Evolutionary conservation across 1,140 invertebrate genomes (phyloP).

Genomic region (Anoplolepis gracilipes): DNA sequence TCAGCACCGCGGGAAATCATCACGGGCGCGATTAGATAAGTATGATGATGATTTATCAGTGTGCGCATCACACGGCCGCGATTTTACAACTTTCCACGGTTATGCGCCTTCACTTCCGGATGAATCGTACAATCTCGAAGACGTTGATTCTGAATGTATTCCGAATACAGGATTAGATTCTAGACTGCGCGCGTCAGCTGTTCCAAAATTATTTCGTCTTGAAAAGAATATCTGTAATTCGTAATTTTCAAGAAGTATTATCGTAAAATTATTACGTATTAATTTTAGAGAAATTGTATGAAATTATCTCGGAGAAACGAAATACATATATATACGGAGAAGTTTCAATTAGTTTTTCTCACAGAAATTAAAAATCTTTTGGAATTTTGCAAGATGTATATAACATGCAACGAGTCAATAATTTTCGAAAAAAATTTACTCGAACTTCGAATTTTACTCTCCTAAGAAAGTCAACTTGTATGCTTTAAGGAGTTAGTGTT

Average conservation of each 20-base stretch:
- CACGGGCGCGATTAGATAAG: conserved; percentile 55
- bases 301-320: neutral
- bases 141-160: neutral
- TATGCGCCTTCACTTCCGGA: conserved; percentile 35
- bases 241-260: neutral
- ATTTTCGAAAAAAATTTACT: neutral
- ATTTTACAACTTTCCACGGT: conserved; percentile 38
- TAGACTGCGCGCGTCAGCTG: neutral
- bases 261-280: neutral
- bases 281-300: neutral
- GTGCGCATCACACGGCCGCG: conserved; percentile 4
- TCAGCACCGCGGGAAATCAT: conserved; percentile 47
- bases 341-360: neutral
- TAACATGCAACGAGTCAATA: neutral
- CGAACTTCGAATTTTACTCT: neutral
- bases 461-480: neutral
- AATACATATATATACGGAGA: neutral
- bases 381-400: neutral
- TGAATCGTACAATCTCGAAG: conserved; percentile 5
- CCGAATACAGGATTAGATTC: neutral
- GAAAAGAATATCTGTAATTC: neutral
- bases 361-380: neutral
- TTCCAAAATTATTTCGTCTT: neutral
- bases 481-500: neutral
- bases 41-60: conserved; percentile 55